phyloP scores from a whole-genome alignment of 2,113 vertebrate genomes.

The Phyllostomus discolor region DNA sequence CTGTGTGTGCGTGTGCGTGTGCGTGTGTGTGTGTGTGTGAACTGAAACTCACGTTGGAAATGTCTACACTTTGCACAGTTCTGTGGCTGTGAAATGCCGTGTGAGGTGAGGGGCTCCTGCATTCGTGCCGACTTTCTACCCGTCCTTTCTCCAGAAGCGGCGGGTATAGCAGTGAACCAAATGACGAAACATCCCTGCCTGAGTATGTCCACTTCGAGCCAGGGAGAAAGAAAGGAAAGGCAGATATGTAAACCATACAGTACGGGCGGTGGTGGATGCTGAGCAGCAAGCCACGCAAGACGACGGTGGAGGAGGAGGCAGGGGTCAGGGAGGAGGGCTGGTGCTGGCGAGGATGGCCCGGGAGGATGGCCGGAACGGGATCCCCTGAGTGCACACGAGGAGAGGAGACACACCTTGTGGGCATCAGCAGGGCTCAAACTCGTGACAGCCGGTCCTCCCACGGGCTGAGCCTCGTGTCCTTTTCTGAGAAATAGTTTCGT shows the following conservation, averaged over 20 bases:
- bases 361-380: background rate
- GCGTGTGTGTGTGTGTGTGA: too few species aligned
- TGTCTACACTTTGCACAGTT: background rate
- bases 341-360: fast-evolving
- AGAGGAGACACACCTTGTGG: background rate
- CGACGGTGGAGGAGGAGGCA: background rate
- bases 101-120: background rate
- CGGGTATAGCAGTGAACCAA: background rate
- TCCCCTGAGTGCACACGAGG: background rate
- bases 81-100: background rate
- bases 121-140: background rate
- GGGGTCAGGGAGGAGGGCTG: background rate
- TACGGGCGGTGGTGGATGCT: background rate
- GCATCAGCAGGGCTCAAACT: background rate
- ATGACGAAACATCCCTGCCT: background rate
- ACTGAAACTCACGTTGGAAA: background rate
- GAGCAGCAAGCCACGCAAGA: background rate
- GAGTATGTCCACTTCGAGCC: background rate
- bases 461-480: background rate
- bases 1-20: fast-evolving
- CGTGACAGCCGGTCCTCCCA: background rate
- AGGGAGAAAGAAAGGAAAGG: background rate
- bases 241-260: too few species aligned
- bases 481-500: background rate
- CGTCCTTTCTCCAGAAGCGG: background rate